Evolutionary conservation across 1,140 invertebrate species (phyloP).

Genomic region (Drosophila truncata): DNA sequence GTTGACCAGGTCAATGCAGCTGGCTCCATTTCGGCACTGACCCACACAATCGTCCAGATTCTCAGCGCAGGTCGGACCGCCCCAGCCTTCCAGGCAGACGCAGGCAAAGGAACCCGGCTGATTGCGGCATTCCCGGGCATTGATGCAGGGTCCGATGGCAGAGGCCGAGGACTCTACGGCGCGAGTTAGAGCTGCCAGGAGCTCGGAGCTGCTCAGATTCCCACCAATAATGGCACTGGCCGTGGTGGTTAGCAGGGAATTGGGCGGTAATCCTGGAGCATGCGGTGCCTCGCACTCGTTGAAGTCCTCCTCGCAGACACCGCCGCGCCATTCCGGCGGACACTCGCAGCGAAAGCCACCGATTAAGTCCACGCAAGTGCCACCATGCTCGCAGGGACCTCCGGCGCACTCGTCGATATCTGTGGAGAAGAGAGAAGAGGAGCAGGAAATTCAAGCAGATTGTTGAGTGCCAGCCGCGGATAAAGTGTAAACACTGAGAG

Average conservation of each 20-base stretch:
- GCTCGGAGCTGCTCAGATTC: slow-evolving; percentile 86
- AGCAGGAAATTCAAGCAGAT: slow-evolving; percentile 36
- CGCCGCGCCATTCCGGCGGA: slow-evolving; percentile 92
- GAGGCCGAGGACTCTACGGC: slow-evolving; percentile 89
- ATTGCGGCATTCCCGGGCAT: slow-evolving; percentile 92
- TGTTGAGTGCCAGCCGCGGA: slow-evolving; percentile 55
- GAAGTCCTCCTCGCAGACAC: slow-evolving; percentile 91
- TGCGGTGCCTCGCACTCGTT: slow-evolving; percentile 88
- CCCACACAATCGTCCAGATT: slow-evolving; percentile 96
- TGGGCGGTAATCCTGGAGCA: slow-evolving; percentile 49
- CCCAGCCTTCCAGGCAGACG: slow-evolving; percentile 93
- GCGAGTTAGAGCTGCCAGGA: slow-evolving; percentile 94
- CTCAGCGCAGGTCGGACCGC: slow-evolving; percentile 93
- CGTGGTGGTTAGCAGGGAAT: slow-evolving; percentile 85
- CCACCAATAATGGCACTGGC: slow-evolving; percentile 70
- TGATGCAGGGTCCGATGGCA: slow-evolving; percentile 89
- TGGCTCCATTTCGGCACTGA: slow-evolving; percentile 92
- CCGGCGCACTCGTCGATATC: slow-evolving; percentile 94
- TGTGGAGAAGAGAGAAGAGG: slow-evolving; percentile 68
- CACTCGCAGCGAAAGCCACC: slow-evolving; percentile 92
- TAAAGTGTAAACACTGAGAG: slow-evolving; percentile 37
- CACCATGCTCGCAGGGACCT: slow-evolving; percentile 94
- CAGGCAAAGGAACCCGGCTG: slow-evolving; percentile 94
- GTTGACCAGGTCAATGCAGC: slow-evolving; percentile 92
- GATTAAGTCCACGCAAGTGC: slow-evolving; percentile 92